Base-by-base conservation (phyloP, 2,888 invertebrate genomes). In the Margaritifera margaritifera region DNA sequence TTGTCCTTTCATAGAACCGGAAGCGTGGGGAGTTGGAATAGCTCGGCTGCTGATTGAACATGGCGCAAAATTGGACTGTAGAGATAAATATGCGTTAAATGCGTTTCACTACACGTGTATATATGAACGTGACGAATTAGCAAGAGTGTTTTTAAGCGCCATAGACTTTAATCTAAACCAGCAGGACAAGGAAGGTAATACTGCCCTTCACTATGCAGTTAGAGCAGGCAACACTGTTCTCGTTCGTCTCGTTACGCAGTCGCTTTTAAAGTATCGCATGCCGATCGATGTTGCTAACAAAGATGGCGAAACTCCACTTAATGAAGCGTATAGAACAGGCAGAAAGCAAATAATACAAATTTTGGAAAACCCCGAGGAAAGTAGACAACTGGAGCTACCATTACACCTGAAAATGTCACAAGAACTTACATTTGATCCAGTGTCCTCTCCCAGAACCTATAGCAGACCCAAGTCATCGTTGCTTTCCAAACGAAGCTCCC, bases 71-170 rank as follows among this genome's bases (percentile, higher is more conserved):
- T 64, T 87, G 27, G 79, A 78, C 50, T 68, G 66, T 1, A 67
- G 76, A 42, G 89, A 89, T 73, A 77, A 76, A 27, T 77, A 77
- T 27, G 88, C 88, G 20, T 72, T 87, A 57, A 89, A 85, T 62
- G 87, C 86, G 18, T 77, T 89, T 62, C 89, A 89, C 76, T 84
- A 88, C 71, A 87, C 88, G 5, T 86, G 86, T 68, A 82, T 89
- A 8, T 86, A 86, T 64, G 82, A 83, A 51, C 74, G 87, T 8
- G 55, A 77, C 20, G 76, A 80, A 24, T 74, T 89, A 62, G 80
- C 84, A 0, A 75, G 72, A 27, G 81, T 87, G 25, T 78, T 85
- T 51, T 80, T 88, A 15, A 79, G 79, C 56, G 88, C 89, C 8
- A 80, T 85, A n/a, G 89, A 89, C 72, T 89, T 86, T 71, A 81